Conservation (phyloP, 2,113 vertebrate genomes). For the Chauna torquata region DNA sequence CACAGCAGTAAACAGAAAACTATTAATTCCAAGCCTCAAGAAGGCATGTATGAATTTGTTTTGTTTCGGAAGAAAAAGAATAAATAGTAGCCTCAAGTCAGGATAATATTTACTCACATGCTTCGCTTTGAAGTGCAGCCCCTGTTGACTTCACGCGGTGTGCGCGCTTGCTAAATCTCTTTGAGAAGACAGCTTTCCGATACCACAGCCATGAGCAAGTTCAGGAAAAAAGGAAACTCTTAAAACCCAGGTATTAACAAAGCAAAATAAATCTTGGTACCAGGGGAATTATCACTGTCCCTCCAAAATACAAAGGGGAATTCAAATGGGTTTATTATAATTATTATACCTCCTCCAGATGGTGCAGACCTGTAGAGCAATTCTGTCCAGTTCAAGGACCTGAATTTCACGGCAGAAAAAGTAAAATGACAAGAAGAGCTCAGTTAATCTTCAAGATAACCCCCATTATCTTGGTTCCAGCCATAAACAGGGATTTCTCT, state of each 20-base stretch:
- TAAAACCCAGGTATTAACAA: not conserved
- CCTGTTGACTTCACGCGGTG: not conserved
- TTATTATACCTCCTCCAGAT: not conserved
- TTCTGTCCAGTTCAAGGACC: not conserved
- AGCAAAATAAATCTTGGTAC: not conserved
- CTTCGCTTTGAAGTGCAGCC: conserved; percentile 49
- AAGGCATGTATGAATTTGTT: not conserved
- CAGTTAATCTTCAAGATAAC: not conserved
- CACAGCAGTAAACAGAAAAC: not conserved
- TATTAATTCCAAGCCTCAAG: not conserved
- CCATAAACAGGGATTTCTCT: not conserved
- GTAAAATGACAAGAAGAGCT: not conserved
- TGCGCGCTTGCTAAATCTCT: not conserved
- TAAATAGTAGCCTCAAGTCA: conserved; percentile 19
- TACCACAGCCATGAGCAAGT: conserved; percentile 9
- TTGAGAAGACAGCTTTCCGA: not conserved
- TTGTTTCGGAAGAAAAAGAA: conserved; percentile 32
- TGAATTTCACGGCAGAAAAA: not conserved
- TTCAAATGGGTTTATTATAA: not conserved
- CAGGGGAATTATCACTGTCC: not conserved
- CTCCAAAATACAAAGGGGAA: not conserved
- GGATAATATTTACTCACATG: conserved; percentile 51
- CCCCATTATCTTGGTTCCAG: not conserved
- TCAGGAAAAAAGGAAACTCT: conserved; percentile 5
- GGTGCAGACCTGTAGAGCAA: not conserved